phyloP scores from a whole-genome alignment of 2,797 vertebrate species.

The Meda fulgida region DNA sequence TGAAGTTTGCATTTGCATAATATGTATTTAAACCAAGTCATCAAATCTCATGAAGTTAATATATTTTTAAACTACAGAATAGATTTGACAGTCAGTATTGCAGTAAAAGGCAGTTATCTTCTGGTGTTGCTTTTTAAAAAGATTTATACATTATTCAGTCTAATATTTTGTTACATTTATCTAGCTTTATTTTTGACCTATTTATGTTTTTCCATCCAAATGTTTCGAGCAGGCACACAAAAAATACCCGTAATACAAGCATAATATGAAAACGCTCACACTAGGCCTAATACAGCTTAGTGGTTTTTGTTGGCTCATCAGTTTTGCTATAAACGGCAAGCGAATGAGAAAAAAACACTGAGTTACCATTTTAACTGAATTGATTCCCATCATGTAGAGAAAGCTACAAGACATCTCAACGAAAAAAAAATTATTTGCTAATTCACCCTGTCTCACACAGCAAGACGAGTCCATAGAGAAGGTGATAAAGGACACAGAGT shows the following conservation, averaged over 20 bases:
- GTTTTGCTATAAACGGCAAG: not conserved
- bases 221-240: not conserved
- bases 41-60: not conserved
- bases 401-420: not conserved
- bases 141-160: not conserved
- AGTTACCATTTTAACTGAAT: not conserved
- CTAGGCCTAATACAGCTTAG: not conserved
- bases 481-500: conserved; percentile 92
- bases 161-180: not conserved
- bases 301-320: not conserved
- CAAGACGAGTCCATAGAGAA: conserved; percentile 87
- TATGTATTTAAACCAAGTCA: not conserved
- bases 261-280: not conserved
- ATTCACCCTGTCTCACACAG: conserved; percentile 55
- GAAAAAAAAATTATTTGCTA: not conserved
- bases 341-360: not conserved
- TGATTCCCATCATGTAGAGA: not conserved
- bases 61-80: not conserved
- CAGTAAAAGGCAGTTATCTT: not conserved
- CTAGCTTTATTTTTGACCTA: not conserved
- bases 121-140: not conserved
- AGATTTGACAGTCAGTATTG: not conserved
- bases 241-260: not conserved
- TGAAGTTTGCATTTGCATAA: not conserved
- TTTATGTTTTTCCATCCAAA: not conserved